phyloP scores from a whole-genome alignment of 2,797 vertebrate genomes.

The Distichodus sexfasciatus region DNA sequence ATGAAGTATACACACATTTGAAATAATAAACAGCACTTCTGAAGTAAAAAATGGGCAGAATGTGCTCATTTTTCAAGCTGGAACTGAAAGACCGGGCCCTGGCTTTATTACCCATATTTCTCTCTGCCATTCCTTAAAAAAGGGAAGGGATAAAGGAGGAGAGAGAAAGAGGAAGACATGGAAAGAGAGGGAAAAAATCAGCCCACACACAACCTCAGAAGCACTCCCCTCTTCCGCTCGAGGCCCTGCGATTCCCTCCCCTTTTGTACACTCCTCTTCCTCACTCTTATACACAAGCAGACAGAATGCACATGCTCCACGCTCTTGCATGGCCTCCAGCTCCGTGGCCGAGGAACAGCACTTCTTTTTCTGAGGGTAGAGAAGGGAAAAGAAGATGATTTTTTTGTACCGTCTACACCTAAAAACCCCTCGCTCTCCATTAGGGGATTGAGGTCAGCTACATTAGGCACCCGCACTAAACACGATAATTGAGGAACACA shows the following conservation, averaged over 20 bases:
- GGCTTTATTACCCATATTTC: too few species aligned
- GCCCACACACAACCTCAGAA: neutral
- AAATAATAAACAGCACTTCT: too few species aligned
- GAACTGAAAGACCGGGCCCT: too few species aligned
- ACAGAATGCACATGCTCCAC: conserved; percentile 28
- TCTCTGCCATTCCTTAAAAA: too few species aligned
- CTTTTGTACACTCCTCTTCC: conserved; percentile 5
- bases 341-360: neutral
- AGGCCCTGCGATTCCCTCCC: conserved; percentile 2
- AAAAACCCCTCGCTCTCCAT: conserved; percentile 63
- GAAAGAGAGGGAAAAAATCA: conserved; percentile 4
- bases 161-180: neutral
- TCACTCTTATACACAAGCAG: conserved; percentile 14
- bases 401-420: conserved; percentile 36
- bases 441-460: conserved; percentile 66
- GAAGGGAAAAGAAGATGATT: conserved; percentile 19
- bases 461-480: conserved; percentile 62
- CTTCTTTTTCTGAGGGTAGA: conserved; percentile 17
- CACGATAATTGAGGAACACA: conserved; percentile 63
- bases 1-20: too few species aligned
- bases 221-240: conserved; percentile 6
- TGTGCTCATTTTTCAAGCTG: too few species aligned
- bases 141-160: neutral
- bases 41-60: too few species aligned
- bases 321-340: conserved; percentile 12